Evolutionary conservation across 2,888 invertebrate species (phyloP).

Genomic region (Adineta ricciae): DNA sequence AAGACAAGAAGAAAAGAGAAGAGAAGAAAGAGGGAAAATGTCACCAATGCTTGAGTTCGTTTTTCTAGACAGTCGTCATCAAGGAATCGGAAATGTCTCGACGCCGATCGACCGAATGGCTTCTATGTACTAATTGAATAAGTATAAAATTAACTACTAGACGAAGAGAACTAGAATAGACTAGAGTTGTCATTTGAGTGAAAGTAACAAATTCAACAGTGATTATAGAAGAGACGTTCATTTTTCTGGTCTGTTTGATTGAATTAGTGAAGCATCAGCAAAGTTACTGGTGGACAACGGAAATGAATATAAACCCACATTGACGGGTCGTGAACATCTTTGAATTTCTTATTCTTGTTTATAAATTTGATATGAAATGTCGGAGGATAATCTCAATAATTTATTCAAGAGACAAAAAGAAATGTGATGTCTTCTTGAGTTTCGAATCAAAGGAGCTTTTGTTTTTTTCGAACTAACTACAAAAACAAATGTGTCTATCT

Average conservation of each 20-base stretch:
- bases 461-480: too few species aligned
- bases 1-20: background rate
- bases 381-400: background rate
- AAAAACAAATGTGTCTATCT: too few species aligned
- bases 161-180: too few species aligned
- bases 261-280: background rate
- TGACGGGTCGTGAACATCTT: background rate
- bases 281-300: background rate
- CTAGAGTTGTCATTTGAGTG: background rate
- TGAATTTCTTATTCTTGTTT: background rate
- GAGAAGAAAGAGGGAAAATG: background rate
- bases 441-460: background rate
- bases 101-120: background rate
- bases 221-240: background rate
- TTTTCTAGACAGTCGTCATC: background rate
- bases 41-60: background rate
- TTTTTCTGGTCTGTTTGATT: background rate
- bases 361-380: background rate
- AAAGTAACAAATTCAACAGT: background rate
- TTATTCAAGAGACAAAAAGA: background rate
- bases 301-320: background rate
- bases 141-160: background rate
- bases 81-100: background rate
- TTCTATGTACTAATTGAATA: background rate
- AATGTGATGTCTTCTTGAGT: background rate